phyloP scores from a whole-genome alignment of 2,888 invertebrate species.

The Erebia aethiops region DNA sequence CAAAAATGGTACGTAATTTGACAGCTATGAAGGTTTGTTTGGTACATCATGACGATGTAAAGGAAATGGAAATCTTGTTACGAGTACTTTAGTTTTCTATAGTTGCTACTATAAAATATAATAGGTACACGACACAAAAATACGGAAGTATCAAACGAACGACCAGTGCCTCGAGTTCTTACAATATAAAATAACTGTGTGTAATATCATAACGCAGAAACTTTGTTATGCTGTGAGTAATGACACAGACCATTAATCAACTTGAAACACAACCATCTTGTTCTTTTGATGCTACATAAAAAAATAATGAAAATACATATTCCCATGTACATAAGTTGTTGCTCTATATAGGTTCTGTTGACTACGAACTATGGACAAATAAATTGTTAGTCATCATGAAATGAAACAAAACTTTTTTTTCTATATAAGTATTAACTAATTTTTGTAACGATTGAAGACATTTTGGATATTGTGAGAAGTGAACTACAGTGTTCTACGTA shows the following conservation, averaged over 20 bases:
- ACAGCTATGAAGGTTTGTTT: too few species aligned
- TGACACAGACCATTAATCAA: conserved; percentile 41
- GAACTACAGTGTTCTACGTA: too few species aligned
- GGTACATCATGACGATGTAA: too few species aligned
- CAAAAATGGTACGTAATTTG: too few species aligned
- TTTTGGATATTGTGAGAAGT: too few species aligned
- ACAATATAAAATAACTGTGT: neutral
- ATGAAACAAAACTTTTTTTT: conserved; percentile 11
- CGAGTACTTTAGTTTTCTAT: too few species aligned
- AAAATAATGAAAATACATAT: conserved; percentile 28
- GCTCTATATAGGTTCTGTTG: neutral
- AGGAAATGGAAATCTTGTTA: too few species aligned
- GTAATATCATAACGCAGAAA: conserved; percentile 28
- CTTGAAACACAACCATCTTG: conserved; percentile 38
- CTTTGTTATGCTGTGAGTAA: conserved; percentile 32
- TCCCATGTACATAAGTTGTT: conserved; percentile 13
- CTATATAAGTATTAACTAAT: neutral
- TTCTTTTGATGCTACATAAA: conserved; percentile 16
- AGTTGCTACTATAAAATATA: too few species aligned
- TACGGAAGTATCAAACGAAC: too few species aligned
- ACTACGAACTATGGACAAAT: conserved; percentile 5
- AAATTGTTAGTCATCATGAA: conserved; percentile 23
- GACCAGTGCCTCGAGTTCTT: too few species aligned
- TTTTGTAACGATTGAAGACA: too few species aligned
- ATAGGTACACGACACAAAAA: too few species aligned